phyloP scores from a whole-genome alignment of 2,888 invertebrate species.

The Drosophila histrio region DNA sequence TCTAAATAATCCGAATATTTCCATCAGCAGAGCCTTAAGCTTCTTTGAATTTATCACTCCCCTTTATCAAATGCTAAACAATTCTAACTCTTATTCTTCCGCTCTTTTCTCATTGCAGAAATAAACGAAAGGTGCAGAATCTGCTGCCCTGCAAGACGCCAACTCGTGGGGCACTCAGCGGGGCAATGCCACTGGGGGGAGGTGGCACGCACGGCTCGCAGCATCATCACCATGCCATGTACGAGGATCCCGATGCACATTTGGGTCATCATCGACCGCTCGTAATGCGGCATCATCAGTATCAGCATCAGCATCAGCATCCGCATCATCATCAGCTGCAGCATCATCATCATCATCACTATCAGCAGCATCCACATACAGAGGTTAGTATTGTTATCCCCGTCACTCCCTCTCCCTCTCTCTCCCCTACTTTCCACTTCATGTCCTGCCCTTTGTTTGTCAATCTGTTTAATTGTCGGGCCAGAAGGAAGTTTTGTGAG shows the following conservation, averaged over 20 bases:
- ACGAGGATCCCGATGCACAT: slow-evolving; percentile 91
- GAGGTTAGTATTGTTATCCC: slow-evolving; percentile 78
- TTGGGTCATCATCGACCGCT: slow-evolving; percentile 84
- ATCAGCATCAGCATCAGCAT: slow-evolving; percentile 48
- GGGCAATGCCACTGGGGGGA: slow-evolving; percentile 79
- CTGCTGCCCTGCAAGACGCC: slow-evolving; percentile 92
- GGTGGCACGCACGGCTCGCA: slow-evolving; percentile 86
- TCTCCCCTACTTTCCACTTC: not conserved
- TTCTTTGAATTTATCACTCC: not conserved
- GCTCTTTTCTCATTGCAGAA: slow-evolving; percentile 86
- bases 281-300: slow-evolving; percentile 85
- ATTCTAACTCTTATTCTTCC: slow-evolving; percentile 12
- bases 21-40: not conserved
- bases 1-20: too few species aligned
- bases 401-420: not conserved
- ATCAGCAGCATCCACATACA: slow-evolving; percentile 81
- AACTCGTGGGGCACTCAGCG: slow-evolving; percentile 84
- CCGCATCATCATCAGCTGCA: slow-evolving; percentile 77
- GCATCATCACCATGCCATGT: slow-evolving; percentile 82
- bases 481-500: slow-evolving; percentile 30
- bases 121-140: slow-evolving; percentile 94
- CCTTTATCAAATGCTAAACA: not conserved
- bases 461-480: slow-evolving; percentile 48
- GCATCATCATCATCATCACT: slow-evolving; percentile 72
- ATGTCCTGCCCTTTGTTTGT: slow-evolving; percentile 9